Base-by-base conservation (phyloP, 64 coral and sea anemone genomes). In the Montipora cactus region DNA sequence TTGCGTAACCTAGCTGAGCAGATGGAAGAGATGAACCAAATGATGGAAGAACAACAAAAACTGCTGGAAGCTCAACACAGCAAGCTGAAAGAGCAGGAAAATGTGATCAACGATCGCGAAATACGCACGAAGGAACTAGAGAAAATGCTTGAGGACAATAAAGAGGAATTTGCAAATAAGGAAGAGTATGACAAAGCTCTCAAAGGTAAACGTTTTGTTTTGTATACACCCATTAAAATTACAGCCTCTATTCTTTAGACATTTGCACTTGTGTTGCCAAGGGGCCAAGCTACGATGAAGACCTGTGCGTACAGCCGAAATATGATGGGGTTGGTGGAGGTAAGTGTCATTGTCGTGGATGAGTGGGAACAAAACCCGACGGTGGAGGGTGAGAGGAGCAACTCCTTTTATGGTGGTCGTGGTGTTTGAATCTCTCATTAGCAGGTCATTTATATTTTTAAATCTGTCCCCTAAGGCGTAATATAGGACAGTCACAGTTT, bases 41-140 rank as follows among this genome's bases (percentile, higher is more conserved):
- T 98, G 96, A 95, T 98, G 86, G 96, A 98, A 47, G 96, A 98
- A 83, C 96, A 98, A 44, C 96, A 98, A 75, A 98, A 95, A 66
- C 74, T 98, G 59, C 55, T 98, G 19, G 96, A 98, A 95, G 96
- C 95, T 79, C 96, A 98, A 22, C 94, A 98, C 57, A 91, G 83
- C 15, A 98, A 79, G 51, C 87, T 98, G 21, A 90, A 81, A 7
- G 93, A 95, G 69, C 96, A 98, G 87, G 93, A 98, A 75, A 77
- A 84, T 16, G 49, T 86, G 10, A 95, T 98, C 78, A 70, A 91
- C 23, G 74, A 95, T 12, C 92, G 62, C 71, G 96, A 95, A 72
- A 80, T 77, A 16, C 85, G 88, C 53, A 70, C 92, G 64, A 50
- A 95, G 19, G 77, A 97, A 79, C 57, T 97, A 46, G 61, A 69